Evolutionary conservation across 2,888 invertebrate genomes (phyloP).

Genomic region (Apotomis betuletana): DNA sequence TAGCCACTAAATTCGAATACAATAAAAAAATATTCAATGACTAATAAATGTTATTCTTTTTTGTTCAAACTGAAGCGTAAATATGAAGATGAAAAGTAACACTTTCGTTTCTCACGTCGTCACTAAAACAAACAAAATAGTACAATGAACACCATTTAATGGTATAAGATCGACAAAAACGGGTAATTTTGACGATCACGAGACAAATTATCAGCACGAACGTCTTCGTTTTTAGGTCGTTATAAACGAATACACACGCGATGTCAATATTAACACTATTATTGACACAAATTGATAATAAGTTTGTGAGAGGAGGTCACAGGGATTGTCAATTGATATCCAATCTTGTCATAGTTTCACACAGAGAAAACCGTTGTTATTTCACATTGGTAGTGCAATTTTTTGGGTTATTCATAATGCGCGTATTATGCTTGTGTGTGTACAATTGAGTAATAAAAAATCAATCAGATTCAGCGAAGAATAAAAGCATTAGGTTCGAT

Average conservation of each 20-base stretch:
- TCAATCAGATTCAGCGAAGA: too few relatives aligned
- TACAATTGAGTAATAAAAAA: too few relatives aligned
- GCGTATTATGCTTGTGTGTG: too few relatives aligned
- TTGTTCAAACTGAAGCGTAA: background rate
- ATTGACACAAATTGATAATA: slow-evolving; percentile 12
- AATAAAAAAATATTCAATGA: too few relatives aligned
- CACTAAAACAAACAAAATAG: slow-evolving; percentile 27
- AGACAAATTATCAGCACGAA: slow-evolving; percentile 51
- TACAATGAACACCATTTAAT: slow-evolving; percentile 38
- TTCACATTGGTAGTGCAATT: too few relatives aligned
- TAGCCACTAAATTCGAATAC: too few relatives aligned
- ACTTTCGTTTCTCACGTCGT: slow-evolving; percentile 30
- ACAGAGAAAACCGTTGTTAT: too few relatives aligned
- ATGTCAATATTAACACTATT: slow-evolving; percentile 31
- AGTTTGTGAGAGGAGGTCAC: background rate
- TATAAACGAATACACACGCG: slow-evolving; percentile 43
- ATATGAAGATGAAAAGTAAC: background rate
- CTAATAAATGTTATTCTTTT: too few relatives aligned
- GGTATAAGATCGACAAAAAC: slow-evolving; percentile 42
- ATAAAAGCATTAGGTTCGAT: too few relatives aligned
- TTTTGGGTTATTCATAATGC: too few relatives aligned
- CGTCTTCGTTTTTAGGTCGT: slow-evolving; percentile 49
- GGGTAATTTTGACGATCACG: slow-evolving; percentile 42
- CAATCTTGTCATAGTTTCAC: background rate
- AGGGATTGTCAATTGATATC: background rate